phyloP scores from a whole-genome alignment of 2,113 vertebrate genomes.

The Acrocephalus arundinaceus region DNA sequence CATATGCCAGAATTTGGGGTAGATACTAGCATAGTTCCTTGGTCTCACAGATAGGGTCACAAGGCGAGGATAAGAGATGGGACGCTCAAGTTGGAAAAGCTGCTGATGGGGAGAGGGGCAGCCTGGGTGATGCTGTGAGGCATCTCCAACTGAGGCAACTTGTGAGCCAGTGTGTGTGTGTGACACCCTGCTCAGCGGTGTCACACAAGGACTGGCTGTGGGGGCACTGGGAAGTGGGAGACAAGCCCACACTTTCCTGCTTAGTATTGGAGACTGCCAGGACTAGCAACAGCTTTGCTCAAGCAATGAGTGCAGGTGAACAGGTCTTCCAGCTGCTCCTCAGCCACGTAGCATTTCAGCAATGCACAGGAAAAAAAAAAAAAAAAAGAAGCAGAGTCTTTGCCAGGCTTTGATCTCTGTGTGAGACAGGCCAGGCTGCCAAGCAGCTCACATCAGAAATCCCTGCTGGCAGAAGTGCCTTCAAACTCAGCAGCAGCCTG shows the following conservation, averaged over 20 bases:
- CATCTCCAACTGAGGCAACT: not conserved
- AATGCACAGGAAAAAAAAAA: not conserved
- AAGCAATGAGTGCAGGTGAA: not conserved
- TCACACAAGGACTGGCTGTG: not conserved
- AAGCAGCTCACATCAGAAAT: not conserved
- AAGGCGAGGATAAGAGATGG: not conserved
- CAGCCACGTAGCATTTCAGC: slow-evolving; percentile 22
- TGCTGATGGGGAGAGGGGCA: not conserved
- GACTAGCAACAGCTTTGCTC: not conserved
- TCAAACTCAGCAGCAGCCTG: not conserved
- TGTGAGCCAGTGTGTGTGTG: not conserved
- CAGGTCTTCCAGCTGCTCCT: not conserved
- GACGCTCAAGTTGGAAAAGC: not conserved
- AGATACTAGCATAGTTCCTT: not conserved
- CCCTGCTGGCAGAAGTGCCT: not conserved
- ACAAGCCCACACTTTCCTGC: not conserved
- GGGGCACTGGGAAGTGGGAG: not conserved
- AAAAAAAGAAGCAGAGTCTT: not conserved
- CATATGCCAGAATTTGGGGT: not conserved
- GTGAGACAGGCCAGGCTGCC: not conserved
- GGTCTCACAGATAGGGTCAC: not conserved
- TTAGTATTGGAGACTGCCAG: not conserved
- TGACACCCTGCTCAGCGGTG: not conserved
- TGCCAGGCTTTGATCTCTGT: not conserved
- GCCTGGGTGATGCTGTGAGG: not conserved